Conservation (phyloP, 2,113 vertebrate species). For the Pipa parva region DNA sequence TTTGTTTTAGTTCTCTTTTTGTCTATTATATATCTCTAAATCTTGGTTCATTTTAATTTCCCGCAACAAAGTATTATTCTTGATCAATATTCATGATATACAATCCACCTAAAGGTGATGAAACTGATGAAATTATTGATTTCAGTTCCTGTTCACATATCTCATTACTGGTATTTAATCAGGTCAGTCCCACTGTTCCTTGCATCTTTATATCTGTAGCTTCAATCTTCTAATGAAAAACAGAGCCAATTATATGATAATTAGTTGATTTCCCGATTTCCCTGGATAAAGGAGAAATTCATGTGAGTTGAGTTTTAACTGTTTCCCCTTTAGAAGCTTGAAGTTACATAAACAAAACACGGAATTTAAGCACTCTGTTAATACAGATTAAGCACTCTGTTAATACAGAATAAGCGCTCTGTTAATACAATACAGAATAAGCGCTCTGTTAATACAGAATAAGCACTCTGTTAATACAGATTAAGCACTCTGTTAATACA, state of each 20-base stretch:
- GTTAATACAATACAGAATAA: too few relatives aligned
- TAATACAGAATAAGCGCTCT: too few relatives aligned
- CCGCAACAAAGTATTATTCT: background rate
- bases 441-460: too few relatives aligned
- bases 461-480: too few relatives aligned
- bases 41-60: too few relatives aligned
- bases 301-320: background rate
- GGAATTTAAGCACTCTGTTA: too few relatives aligned
- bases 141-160: conserved; percentile 5
- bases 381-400: too few relatives aligned
- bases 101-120: background rate
- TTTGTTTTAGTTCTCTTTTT: too few relatives aligned
- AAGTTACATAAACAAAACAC: too few relatives aligned
- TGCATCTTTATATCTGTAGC: background rate
- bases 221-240: background rate
- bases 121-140: conserved; percentile 13
- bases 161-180: conserved; percentile 1
- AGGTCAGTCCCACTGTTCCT: background rate
- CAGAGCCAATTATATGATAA: conserved; percentile 19
- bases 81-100: background rate
- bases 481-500: too few relatives aligned
- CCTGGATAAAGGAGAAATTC: background rate
- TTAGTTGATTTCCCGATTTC: conserved; percentile 4
- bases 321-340: too few relatives aligned
- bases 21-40: too few relatives aligned